phyloP scores from a whole-genome alignment of 2,113 vertebrate genomes.

The Pygathrix nemaeus region DNA sequence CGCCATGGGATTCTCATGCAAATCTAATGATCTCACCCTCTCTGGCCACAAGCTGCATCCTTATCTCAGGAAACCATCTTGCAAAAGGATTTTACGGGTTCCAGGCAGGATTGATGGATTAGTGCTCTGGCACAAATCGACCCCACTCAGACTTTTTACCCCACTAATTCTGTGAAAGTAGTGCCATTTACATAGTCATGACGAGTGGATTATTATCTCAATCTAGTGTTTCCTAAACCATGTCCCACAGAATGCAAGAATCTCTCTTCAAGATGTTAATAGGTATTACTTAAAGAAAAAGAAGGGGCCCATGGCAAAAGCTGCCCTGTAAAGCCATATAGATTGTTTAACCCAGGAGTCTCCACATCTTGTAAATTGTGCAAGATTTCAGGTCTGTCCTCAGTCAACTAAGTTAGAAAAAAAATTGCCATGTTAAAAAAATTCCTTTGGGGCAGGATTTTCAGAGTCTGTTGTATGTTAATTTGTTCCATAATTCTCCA shows the following conservation, averaged over 20 bases:
- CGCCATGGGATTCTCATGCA: background rate
- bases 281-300: background rate
- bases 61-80: conserved; percentile 58
- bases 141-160: background rate
- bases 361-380: background rate
- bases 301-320: background rate
- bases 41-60: background rate
- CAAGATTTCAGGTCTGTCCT: background rate
- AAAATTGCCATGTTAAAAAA: background rate
- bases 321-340: no score
- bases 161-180: background rate
- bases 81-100: conserved; percentile 50
- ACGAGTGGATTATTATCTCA: background rate
- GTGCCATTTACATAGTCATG: background rate
- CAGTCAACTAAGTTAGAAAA: background rate
- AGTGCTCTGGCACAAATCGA: background rate
- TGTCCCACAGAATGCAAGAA: background rate
- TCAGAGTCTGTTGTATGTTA: background rate
- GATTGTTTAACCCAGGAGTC: background rate
- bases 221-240: background rate
- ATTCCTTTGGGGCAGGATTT: background rate
- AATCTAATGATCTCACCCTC: conserved; percentile 35
- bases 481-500: background rate
- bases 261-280: background rate
- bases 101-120: conserved; percentile 1